Evolutionary conservation across 2,888 invertebrate species (phyloP).

Genomic region (Ornithoptera alexandrae): DNA sequence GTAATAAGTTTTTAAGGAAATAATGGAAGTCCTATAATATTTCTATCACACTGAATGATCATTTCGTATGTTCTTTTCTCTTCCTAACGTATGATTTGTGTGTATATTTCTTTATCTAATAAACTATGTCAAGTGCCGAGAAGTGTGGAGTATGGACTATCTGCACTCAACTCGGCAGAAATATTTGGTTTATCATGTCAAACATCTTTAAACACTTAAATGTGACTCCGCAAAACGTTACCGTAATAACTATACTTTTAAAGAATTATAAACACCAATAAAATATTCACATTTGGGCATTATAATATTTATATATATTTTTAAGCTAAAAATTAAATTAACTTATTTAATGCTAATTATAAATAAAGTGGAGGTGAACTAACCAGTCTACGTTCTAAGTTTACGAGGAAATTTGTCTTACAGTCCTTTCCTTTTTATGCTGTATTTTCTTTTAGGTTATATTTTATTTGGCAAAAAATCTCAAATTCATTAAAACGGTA

Average conservation of each 20-base stretch:
- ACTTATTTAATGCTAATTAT: too few relatives aligned
- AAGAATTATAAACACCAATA: neutral
- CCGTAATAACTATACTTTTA: neutral
- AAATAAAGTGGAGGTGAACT: too few relatives aligned
- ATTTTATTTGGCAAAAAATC: too few relatives aligned
- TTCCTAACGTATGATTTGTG: neutral
- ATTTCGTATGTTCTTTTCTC: neutral
- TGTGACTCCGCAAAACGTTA: conserved; percentile 12
- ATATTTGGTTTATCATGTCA: conserved; percentile 29
- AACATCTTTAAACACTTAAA: conserved; percentile 17
- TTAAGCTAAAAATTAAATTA: neutral
- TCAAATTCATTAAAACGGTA: too few relatives aligned
- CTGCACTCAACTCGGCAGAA: conserved; percentile 25
- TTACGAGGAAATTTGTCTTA: too few relatives aligned
- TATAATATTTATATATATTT: neutral
- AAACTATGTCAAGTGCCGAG: conserved; percentile 29
- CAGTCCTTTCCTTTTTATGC: too few relatives aligned
- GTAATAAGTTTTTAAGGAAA: too few relatives aligned
- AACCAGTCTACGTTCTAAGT: too few relatives aligned
- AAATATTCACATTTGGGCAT: neutral
- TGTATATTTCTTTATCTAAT: conserved; percentile 23
- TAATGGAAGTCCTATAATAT: neutral
- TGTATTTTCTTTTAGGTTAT: too few relatives aligned
- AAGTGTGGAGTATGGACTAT: conserved; percentile 23
- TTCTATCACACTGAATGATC: neutral